Conservation (phyloP, 2,888 invertebrate genomes). For the Harpagoxenus sublaevis region DNA sequence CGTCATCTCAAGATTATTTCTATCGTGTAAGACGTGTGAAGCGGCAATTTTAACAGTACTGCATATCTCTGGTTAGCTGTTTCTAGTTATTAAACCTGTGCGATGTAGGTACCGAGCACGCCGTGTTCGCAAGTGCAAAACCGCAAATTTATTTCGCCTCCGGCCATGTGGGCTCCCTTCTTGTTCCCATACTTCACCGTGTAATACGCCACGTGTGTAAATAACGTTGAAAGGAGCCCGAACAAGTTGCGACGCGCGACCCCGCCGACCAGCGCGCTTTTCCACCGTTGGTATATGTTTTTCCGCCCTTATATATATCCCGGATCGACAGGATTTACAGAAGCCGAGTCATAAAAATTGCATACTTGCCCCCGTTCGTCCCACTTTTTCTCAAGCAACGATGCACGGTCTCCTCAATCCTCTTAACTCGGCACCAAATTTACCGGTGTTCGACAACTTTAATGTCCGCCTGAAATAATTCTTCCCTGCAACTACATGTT, state of each 20-base stretch:
- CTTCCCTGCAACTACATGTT: not conserved
- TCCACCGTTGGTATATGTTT: conserved; percentile 25
- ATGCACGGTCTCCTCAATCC: not conserved
- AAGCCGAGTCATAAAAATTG: conserved; percentile 49
- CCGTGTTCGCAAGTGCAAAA: conserved; percentile 9
- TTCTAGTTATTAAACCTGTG: not conserved
- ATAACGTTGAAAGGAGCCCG: conserved; percentile 34
- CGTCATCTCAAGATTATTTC: not conserved
- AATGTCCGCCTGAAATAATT: not conserved
- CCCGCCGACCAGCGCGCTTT: conserved; percentile 7
- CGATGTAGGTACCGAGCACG: not conserved
- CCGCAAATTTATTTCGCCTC: conserved; percentile 41
- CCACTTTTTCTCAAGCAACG: conserved; percentile 33
- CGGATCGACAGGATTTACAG: conserved; percentile 45
- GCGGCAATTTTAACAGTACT: not conserved
- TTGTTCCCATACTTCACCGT: conserved; percentile 12
- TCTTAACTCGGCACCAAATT: conserved; percentile 31
- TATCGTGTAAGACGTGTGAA: not conserved
- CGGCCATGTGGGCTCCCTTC: not conserved
- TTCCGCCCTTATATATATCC: conserved; percentile 15
- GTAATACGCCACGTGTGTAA: conserved; percentile 30
- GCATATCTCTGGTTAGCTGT: not conserved
- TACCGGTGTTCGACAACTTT: not conserved
- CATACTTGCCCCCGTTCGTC: conserved; percentile 22
- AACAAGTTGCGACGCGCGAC: conserved; percentile 1